These are phyloP conservation scores for Pogona vitticeps DNA, from an alignment of 2,113 vertebrate species.

Conservation along the genomic window DNA sequence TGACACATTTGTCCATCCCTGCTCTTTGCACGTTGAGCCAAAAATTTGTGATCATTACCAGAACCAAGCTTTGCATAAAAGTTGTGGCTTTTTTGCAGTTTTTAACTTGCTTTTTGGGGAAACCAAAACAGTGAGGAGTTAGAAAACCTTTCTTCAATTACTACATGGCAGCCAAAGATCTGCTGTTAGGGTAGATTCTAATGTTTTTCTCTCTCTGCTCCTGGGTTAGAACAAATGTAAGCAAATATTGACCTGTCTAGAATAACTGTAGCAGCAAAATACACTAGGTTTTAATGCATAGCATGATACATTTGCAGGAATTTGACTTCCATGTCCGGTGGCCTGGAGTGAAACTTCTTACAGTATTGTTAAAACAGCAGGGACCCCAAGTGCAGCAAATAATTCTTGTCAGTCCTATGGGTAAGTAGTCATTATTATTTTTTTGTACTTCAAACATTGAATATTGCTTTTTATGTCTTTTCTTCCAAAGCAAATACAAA, in stretches of 20 bases:
- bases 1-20: too few relatives aligned
- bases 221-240: background rate
- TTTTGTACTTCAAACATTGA: background rate
- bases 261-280: background rate
- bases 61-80: background rate
- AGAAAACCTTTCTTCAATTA: background rate
- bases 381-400: slow-evolving; percentile 92
- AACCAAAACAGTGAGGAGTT: background rate
- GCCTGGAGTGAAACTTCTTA: slow-evolving; percentile 94
- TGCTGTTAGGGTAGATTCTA: background rate
- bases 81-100: too few relatives aligned
- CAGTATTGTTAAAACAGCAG: slow-evolving; percentile 90
- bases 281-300: background rate
- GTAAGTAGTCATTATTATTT: slow-evolving; percentile 81
- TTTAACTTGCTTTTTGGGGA: too few relatives aligned
- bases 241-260: background rate
- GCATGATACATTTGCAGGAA: slow-evolving; percentile 75
- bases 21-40: too few relatives aligned
- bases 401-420: slow-evolving; percentile 96
- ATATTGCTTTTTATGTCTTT: background rate
- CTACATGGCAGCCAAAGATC: background rate
- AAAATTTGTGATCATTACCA: background rate
- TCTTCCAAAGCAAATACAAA: background rate
- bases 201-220: background rate
- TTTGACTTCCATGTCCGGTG: slow-evolving; percentile 99